A percentile compares a stretch with the other conserved stretches of the same genome.
Conservation (phyloP, 35 echinoderm and acorn worm species). For the Nesometra sesokonis region DNA sequence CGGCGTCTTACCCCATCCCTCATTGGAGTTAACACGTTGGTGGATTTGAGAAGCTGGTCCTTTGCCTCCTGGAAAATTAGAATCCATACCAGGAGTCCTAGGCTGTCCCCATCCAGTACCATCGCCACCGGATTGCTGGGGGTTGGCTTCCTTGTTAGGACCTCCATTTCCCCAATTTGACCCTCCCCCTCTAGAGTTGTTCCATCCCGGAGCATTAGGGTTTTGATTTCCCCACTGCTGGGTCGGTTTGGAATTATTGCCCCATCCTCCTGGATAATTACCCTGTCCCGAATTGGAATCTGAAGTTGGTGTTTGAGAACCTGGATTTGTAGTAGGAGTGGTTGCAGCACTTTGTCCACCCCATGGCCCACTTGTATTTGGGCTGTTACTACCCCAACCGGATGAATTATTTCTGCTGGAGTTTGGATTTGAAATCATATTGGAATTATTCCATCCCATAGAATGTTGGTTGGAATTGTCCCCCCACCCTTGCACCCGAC, state of each 20-base stretch:
- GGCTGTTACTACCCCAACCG: constrained; percentile 1
- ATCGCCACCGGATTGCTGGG: not conserved
- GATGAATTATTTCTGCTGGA: not conserved
- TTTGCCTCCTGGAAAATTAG: not conserved
- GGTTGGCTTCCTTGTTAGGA: not conserved
- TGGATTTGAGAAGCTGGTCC: not conserved
- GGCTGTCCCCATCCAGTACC: not conserved
- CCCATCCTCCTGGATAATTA: not conserved
- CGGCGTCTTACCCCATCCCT: not conserved
- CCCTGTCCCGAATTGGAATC: constrained; percentile 4
- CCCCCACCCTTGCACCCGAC: not conserved
- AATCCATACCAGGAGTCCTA: not conserved
- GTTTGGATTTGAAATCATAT: not conserved
- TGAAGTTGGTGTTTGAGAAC: not conserved
- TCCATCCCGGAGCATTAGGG: not conserved
- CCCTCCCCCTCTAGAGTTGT: not conserved
- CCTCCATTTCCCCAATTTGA: not conserved
- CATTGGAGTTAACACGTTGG: constrained; percentile 2
- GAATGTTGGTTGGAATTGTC: not conserved
- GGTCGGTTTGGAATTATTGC: not conserved
- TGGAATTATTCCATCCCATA: not conserved
- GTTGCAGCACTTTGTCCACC: not conserved
- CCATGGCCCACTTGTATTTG: constrained; percentile 2
- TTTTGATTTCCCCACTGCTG: not conserved
- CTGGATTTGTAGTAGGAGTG: not conserved